These are phyloP conservation scores for Paracentrotus lividus DNA, from an alignment of 53 echinoderm and acorn worm species.

Conservation along the genomic window DNA sequence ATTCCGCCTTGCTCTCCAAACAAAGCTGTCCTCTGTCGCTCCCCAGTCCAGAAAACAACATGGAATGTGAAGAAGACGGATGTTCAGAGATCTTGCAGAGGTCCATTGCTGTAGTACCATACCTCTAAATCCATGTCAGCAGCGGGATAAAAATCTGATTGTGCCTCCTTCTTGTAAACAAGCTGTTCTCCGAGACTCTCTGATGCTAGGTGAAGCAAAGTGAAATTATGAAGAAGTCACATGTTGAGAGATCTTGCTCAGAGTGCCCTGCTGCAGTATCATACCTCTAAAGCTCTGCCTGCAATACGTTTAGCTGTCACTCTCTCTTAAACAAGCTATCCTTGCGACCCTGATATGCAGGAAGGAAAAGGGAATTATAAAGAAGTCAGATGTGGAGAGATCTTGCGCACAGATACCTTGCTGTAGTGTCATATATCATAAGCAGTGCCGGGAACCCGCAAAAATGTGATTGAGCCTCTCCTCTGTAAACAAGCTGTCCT, in stretches of 20 bases:
- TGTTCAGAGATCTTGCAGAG: no score
- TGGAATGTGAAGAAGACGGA: no score
- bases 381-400: background rate
- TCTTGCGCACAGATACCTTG: background rate
- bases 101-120: no score
- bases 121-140: no score
- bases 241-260: background rate
- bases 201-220: background rate
- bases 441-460: background rate
- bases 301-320: no score
- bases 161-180: no score
- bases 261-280: background rate
- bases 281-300: no score
- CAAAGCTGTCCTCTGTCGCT: background rate
- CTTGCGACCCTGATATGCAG: background rate
- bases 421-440: background rate
- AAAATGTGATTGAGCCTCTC: background rate
- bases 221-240: background rate
- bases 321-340: no score
- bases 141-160: no score
- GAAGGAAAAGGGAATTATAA: background rate
- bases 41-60: no score
- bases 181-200: no score
- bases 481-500: no score
- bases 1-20: background rate